phyloP scores from a whole-genome alignment of 1,140 invertebrate species.

The Drosophila orosa region DNA sequence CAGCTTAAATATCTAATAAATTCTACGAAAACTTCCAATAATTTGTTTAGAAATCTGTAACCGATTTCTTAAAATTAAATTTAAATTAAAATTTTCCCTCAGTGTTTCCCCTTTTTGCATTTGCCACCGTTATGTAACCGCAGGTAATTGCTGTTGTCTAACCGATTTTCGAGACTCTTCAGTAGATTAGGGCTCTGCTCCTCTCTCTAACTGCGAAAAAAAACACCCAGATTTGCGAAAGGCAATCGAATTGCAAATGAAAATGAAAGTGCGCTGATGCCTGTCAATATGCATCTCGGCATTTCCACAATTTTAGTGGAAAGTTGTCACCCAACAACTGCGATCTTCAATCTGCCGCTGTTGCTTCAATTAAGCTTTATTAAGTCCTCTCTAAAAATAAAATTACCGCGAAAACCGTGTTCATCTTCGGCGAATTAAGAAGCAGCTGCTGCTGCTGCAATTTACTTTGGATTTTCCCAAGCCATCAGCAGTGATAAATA shows the following conservation, averaged over 20 bases:
- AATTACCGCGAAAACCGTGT: slow-evolving; percentile 44
- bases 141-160: slow-evolving; percentile 67
- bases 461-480: slow-evolving; percentile 55
- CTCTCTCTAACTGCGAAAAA: slow-evolving; percentile 19
- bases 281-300: slow-evolving; percentile 59
- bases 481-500: slow-evolving; percentile 47
- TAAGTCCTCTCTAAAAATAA: slow-evolving; percentile 46
- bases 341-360: slow-evolving; percentile 38
- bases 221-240: slow-evolving; percentile 48
- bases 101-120: slow-evolving; percentile 29
- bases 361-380: slow-evolving; percentile 67
- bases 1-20: too few species aligned
- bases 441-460: slow-evolving; percentile 42
- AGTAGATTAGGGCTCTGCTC: slow-evolving; percentile 34
- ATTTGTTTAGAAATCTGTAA: too few species aligned
- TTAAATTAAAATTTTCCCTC: too few species aligned
- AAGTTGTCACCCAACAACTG: slow-evolving; percentile 73
- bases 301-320: slow-evolving; percentile 57
- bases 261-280: slow-evolving; percentile 70
- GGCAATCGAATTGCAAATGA: slow-evolving; percentile 71
- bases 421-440: slow-evolving; percentile 56
- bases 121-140: slow-evolving; percentile 54
- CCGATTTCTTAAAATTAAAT: too few species aligned
- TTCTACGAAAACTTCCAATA: too few species aligned
- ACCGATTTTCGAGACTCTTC: slow-evolving; percentile 57